Base-by-base conservation (phyloP, 2,113 vertebrate species). In the Trematomus loennbergii region DNA sequence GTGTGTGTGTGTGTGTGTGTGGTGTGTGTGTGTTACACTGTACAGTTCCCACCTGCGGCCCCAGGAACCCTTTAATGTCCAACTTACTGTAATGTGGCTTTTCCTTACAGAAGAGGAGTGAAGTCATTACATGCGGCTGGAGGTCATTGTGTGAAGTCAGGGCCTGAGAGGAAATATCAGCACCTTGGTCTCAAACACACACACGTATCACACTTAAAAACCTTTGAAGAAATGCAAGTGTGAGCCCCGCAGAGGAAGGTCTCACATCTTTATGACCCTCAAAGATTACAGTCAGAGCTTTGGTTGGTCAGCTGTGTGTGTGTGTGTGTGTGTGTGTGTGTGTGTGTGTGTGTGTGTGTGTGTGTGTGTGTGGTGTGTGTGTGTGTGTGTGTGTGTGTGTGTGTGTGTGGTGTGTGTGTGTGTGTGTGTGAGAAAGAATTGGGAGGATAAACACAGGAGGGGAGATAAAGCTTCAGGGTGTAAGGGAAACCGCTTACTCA, bases 181-280 rank as follows among this genome's bases (percentile, higher is more conserved):
- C 79, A 75, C 74, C 68, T 72, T 11, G 5, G 3, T 16, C 60
- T 62, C 16, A 12, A 58, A 2, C 48, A 11, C 68, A 66, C 36
- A 40, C 5, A 43, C 40, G 0, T 29, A 22, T 25, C 36, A 16
- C 52, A 69, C 63, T 53, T 65, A 49, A 33, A 78, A 78, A 59
- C 20, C 75, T 84, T 86, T 90, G 82, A 86, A 87, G 84, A 82
- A 74, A 65, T n/a, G 72, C 69, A 15, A 79, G 69, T 60, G 52
- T 9, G 3, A 72, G 60, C 58, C 69, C 73, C 40, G 61, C 2
- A 3, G 67, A 73, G 54, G 36, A 84, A 79, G 78, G 73, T 58
- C 57, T 84, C 64, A 74, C 65, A 77, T 75, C 71, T 89, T 84
- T 82, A 75, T 71, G 60, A 78, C 64, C 68, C 86, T 72, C 78